Base-by-base conservation (phyloP, 1,140 invertebrate genomes). In the Popillia japonica region DNA sequence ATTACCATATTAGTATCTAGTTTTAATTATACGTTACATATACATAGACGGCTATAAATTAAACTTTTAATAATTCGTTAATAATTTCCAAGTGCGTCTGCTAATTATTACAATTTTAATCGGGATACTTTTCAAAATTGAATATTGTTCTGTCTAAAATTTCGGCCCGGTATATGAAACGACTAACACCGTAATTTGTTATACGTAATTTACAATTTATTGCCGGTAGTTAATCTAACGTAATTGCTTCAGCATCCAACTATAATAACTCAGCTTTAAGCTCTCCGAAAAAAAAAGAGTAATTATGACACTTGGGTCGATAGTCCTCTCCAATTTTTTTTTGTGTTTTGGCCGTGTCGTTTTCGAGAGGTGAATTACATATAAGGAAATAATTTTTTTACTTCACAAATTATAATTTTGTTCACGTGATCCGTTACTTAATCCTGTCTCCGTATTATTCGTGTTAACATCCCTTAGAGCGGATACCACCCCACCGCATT, bases 201-300 rank as follows among this genome's bases (percentile, higher is more conserved):
- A 17, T 27, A 27, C 17, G 61, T 64, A 27, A 64, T 64, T 64
- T 20, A 64, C 17, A 64, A 64, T 64, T 64, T 64, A 64, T 64
- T 22, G 61, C 61, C 7, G 61, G 61, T 64, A 64, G 61, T 64
- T 64, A 64, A 64, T 64, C 17, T 64, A 64, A 64, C 61, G 23
- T 64, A 64, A 64, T 64, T 64, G 61, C 20, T 64, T 64, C 17
- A 64, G 61, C 61, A 64, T 20, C 23, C 61, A 64, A 64, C 61
- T 27, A 22, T 64, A 64, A 64, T 64, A 64, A 64, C 61, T 64
- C 61, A 64, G 20, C 6, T n/a, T 64, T 64, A 64, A 64, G 61
- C 61, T 64, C 44, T 8, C 75, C 75, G 14, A 59, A 27, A 34
- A n/a, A n/a, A n/a, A 77, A 23, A 48, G 76, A 59, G 23, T 23